Conservation (phyloP, 2,888 invertebrate genomes). For the Eubasilissa splendida region DNA sequence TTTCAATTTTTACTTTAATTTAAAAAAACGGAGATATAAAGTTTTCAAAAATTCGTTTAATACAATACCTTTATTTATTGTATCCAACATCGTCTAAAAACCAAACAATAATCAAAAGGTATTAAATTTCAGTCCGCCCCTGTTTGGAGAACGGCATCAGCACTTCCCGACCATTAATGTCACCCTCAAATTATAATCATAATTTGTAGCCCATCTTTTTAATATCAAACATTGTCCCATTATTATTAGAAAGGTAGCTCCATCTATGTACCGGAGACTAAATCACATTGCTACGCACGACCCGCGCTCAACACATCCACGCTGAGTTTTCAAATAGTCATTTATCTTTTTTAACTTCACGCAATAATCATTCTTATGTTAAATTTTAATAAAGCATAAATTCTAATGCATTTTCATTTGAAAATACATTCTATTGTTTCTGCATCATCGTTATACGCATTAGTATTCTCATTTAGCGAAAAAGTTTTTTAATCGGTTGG, state of each 20-base stretch:
- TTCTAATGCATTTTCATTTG: background rate
- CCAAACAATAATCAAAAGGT: constrained; percentile 35
- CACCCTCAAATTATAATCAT: constrained; percentile 70
- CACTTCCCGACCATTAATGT: constrained; percentile 62
- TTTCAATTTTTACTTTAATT: too few relatives aligned
- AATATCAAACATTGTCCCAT: constrained; percentile 59
- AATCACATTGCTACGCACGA: constrained; percentile 44
- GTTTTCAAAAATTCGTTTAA: too few relatives aligned
- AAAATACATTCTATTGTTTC: background rate
- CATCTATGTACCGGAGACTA: constrained; percentile 40
- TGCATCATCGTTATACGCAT: too few relatives aligned
- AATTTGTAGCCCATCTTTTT: constrained; percentile 66
- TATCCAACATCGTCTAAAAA: constrained; percentile 21
- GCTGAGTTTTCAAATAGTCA: background rate
- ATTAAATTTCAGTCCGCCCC: constrained; percentile 44
- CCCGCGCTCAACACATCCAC: constrained; percentile 19
- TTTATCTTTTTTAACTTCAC: background rate
- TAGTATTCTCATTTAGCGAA: too few relatives aligned
- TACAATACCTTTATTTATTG: background rate
- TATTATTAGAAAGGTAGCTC: constrained; percentile 52
- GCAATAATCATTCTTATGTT: background rate
- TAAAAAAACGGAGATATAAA: too few relatives aligned
- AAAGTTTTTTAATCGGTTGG: too few relatives aligned
- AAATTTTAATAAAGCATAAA: background rate
- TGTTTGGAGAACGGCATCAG: constrained; percentile 53